Base-by-base conservation (phyloP, 2,113 vertebrate species). In the Mastomys coucha region DNA sequence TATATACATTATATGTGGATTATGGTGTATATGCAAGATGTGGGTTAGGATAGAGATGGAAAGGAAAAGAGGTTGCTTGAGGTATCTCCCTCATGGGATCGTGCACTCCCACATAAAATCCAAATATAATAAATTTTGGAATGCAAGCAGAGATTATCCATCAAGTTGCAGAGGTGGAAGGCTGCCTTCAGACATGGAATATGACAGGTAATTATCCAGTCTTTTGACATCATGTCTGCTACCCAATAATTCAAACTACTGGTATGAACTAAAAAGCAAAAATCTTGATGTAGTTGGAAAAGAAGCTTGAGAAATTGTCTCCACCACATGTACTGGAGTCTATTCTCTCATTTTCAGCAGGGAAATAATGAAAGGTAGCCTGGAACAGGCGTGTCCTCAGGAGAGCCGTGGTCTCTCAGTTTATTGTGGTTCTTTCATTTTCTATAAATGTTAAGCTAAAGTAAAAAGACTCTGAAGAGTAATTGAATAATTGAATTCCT, bases 181-280 rank as follows among this genome's bases (percentile, higher is more conserved):
- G 20, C 97, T 97, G 97, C 93, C 93, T 97, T 97, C 94, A 97
- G 97, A 97, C 96, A 95, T 93, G 94, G 94, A 97, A 97, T 97
- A 97, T 98, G 97, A 98, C 97, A 97, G 97, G 97, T 98, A 97
- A 98, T 98, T 97, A 97, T 91, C 95, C 91, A 96, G 89, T 95
- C 97, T 97, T 98, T 98, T 97, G 97, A 98, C 97, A 98, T 95
- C 89, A 90, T 88, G 95, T 97, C 97, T 98, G 95, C 96, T 97
- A 93, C 97, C 97, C 97, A 97, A 96, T 97, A 97, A 97, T 97
- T 98, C 96, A 96, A 98, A 96, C 94, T 97, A 93, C 45, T 96
- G 87, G 91, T 95, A 97, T 89, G 78, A 96, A 97, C 91, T 89
- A 94, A 92, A 80, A 95, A 97, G 82, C 97, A 96, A 96, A 89